These are phyloP conservation scores for Melanotaenia maccullochi DNA, from an alignment of 2,797 vertebrate genomes.

Conservation along the genomic window DNA sequence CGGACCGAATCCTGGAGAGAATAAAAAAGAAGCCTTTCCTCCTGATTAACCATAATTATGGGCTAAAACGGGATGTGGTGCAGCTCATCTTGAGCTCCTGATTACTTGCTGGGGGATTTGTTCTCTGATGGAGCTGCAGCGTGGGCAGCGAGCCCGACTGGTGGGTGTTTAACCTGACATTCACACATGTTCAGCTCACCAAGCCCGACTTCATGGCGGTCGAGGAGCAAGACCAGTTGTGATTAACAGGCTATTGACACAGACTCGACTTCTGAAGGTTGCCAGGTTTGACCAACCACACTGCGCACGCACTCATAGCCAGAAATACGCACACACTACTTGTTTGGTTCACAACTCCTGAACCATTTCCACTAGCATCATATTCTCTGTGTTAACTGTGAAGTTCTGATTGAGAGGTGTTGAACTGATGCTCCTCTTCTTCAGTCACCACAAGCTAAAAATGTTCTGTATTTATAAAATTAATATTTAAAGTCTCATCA, in stretches of 20 bases:
- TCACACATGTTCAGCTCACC: conserved; percentile 37
- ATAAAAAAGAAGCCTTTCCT: not conserved
- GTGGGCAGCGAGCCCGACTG: conserved; percentile 43
- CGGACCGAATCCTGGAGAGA: not conserved
- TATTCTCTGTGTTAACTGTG: too few relatives aligned
- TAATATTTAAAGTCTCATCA: too few relatives aligned
- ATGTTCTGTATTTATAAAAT: too few relatives aligned
- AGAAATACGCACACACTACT: too few relatives aligned
- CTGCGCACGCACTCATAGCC: too few relatives aligned
- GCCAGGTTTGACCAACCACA: conserved; percentile 52
- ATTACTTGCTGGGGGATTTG: conserved; percentile 48
- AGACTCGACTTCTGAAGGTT: conserved; percentile 17
- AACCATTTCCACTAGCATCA: too few relatives aligned
- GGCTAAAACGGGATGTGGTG: conserved; percentile 12
- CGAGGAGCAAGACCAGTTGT: too few relatives aligned
- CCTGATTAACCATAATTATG: conserved; percentile 24
- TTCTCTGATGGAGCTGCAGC: conserved; percentile 17
- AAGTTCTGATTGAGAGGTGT: too few relatives aligned
- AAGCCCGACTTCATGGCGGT: conserved; percentile 34
- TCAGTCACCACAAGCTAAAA: too few relatives aligned
- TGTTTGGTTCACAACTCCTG: too few relatives aligned
- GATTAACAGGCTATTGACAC: too few relatives aligned
- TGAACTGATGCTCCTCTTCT: too few relatives aligned
- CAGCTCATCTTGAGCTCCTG: conserved; percentile 29
- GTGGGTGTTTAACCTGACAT: conserved; percentile 54